Conservation (phyloP, 1,140 invertebrate genomes). For the Megalopta genalis region DNA sequence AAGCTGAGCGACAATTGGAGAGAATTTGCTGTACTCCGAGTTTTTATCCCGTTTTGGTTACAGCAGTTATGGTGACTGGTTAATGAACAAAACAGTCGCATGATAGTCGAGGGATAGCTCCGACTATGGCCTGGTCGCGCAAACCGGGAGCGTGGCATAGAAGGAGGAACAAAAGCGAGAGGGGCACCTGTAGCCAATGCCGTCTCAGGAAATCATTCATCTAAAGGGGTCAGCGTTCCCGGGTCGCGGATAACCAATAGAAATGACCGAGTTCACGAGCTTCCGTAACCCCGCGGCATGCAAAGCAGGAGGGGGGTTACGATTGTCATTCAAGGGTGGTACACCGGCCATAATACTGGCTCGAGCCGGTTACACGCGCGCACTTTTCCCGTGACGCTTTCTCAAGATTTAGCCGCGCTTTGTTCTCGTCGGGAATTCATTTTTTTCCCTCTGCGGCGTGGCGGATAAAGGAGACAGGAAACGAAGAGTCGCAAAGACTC, state of each 20-base stretch:
- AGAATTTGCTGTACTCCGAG: too few relatives aligned
- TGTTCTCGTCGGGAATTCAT: slow-evolving; percentile 14
- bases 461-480: background rate
- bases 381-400: slow-evolving; percentile 12
- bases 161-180: too few relatives aligned
- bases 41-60: too few relatives aligned
- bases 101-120: too few relatives aligned
- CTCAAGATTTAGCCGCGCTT: slow-evolving; percentile 51
- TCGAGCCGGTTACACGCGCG: slow-evolving; percentile 9
- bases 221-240: background rate
- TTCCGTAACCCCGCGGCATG: slow-evolving; percentile 29
- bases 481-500: background rate
- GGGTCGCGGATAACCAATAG: slow-evolving; percentile 42
- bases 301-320: slow-evolving; percentile 43
- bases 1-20: too few relatives aligned
- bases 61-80: too few relatives aligned
- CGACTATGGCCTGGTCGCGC: too few relatives aligned
- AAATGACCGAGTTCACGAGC: slow-evolving; percentile 39
- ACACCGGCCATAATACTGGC: slow-evolving; percentile 35
- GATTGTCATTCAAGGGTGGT: slow-evolving; percentile 41
- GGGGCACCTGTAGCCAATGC: too few relatives aligned
- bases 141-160: too few relatives aligned
- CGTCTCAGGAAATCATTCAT: slow-evolving; percentile 4
- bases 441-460: background rate
- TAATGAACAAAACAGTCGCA: too few relatives aligned